Evolutionary conservation across 2,113 vertebrate genomes (phyloP).

Genomic region (Apeltes quadracus): DNA sequence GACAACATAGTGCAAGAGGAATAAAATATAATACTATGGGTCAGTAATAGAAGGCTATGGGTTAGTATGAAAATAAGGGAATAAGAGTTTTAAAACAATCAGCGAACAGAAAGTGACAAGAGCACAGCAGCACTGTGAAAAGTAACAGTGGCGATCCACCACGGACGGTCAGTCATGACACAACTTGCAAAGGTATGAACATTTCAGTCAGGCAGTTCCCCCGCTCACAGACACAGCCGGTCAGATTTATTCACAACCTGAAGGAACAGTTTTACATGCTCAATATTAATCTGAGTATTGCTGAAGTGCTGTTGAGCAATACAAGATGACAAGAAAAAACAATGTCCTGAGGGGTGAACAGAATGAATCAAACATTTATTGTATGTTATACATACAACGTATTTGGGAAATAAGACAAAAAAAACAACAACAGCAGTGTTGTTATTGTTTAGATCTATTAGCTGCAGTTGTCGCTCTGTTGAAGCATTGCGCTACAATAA

Average conservation of each 20-base stretch:
- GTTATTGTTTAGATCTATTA: neutral
- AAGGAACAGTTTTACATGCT: neutral
- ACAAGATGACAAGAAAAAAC: no score
- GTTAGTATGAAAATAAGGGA: no score
- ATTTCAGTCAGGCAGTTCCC: conserved; percentile 21
- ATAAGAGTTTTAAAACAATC: no score
- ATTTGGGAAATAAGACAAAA: neutral
- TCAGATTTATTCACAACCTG: neutral
- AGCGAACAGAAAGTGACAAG: no score
- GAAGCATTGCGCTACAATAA: neutral
- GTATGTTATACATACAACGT: no score
- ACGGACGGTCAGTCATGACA: conserved; percentile 45
- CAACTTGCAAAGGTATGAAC: conserved; percentile 66
- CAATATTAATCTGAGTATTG: neutral
- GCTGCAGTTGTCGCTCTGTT: neutral
- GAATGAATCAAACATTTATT: no score
- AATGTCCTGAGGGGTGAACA: no score
- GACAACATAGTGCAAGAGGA: no score
- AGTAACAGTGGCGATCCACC: conserved; percentile 15
- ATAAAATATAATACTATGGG: no score
- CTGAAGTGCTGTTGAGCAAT: neutral
- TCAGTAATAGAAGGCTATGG: no score
- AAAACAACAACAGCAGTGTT: neutral
- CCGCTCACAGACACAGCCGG: neutral
- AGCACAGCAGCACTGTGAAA: neutral